Percentiles rank a stretch among this genome's conserved stretches.
phyloP scores from a whole-genome alignment of 37 sponge, comb jelly and placozoan species.

The Eunapius fragilis region DNA sequence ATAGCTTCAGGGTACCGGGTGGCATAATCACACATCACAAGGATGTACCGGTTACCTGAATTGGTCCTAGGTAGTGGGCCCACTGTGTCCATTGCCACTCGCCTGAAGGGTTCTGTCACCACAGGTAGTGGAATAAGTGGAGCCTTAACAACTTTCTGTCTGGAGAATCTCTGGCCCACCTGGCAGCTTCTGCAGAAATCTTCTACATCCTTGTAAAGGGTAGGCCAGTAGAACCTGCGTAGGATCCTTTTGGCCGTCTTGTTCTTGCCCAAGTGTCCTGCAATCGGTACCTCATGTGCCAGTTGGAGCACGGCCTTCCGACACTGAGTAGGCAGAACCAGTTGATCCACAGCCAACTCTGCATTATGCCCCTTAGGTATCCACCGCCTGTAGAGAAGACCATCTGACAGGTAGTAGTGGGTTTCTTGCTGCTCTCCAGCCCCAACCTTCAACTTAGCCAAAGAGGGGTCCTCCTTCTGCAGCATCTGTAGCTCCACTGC shows the following conservation, averaged over 20 bases:
- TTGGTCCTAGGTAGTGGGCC: conserved; percentile 22
- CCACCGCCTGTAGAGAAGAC: not conserved
- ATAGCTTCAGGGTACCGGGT: conserved; percentile 51
- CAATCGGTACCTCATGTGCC: not conserved
- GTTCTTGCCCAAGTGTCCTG: conserved; percentile 3
- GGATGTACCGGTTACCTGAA: conserved; percentile 13
- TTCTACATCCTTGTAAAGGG: conserved; percentile 26
- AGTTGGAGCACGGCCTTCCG: conserved; percentile 10
- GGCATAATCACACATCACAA: conserved; percentile 24
- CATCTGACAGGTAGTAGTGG: not conserved
- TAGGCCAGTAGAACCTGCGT: conserved; percentile 36
- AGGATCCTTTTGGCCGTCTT: conserved; percentile 8
- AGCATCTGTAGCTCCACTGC: not conserved
- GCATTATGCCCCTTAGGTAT: not conserved
- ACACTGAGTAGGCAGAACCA: conserved; percentile 11
- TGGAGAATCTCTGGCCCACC: conserved; percentile 9
- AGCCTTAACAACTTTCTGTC: conserved; percentile 2
- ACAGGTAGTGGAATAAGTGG: conserved; percentile 28
- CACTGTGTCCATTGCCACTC: conserved; percentile 30
- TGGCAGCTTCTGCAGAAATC: conserved; percentile 18
- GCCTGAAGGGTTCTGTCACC: conserved; percentile 7
- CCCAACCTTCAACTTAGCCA: not conserved
- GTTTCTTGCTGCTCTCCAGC: not conserved
- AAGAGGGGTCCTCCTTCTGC: not conserved
- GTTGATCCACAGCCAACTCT: conserved; percentile 23